Evolutionary conservation across 2,797 vertebrate genomes (phyloP).

Genomic region (Dendrocincla tyrannina): DNA sequence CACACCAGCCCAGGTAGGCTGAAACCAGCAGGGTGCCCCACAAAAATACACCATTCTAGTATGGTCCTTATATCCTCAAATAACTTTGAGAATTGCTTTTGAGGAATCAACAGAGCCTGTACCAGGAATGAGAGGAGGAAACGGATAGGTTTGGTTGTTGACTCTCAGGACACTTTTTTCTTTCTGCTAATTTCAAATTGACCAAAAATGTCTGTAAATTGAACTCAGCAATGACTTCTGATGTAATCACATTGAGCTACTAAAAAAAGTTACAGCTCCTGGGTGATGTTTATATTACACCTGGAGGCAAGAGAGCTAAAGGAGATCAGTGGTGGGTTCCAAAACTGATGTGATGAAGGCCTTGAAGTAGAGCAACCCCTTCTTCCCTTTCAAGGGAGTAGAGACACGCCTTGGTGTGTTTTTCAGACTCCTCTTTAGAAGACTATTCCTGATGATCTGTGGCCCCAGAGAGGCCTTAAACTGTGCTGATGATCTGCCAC

Average conservation of each 20-base stretch:
- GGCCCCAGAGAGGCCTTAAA: background rate
- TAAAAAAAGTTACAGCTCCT: background rate
- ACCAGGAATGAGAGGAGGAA: background rate
- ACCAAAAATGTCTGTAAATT: background rate
- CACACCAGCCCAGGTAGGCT: background rate
- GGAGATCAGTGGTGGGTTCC: background rate
- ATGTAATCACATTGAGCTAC: rapidly evolving
- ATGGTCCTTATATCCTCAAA: background rate
- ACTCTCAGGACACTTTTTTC: background rate
- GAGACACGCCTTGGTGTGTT: background rate
- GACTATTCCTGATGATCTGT: background rate
- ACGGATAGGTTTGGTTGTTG: background rate
- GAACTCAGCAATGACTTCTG: background rate
- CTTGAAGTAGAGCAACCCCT: background rate
- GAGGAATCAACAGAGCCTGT: background rate
- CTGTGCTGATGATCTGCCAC: background rate
- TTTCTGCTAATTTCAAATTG: background rate
- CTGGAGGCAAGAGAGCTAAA: background rate
- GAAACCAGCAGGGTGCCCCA: background rate
- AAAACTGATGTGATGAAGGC: background rate
- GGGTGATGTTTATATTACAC: background rate
- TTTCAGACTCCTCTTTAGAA: background rate
- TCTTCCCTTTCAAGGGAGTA: background rate
- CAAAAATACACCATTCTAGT: background rate
- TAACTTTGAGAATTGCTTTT: background rate